These are phyloP conservation scores for Drosophila ficusphila DNA, from an alignment of 1,140 invertebrate genomes.

Conservation along the genomic window DNA sequence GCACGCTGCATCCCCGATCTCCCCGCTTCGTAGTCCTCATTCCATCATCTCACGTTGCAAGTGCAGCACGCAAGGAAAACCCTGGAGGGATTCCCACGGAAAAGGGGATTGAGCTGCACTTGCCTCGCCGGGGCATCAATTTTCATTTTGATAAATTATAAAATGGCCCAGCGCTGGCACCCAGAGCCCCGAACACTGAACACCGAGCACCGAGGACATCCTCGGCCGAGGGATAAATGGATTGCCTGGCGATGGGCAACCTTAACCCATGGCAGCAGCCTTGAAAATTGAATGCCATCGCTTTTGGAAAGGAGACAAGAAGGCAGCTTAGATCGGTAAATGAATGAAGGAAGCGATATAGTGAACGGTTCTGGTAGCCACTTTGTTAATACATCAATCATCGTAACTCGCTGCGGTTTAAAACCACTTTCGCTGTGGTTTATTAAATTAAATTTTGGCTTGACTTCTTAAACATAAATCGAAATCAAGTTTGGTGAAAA, in stretches of 20 bases:
- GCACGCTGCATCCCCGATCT: conserved; percentile 45
- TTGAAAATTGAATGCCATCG: conserved; percentile 43
- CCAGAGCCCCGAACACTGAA: conserved; percentile 10
- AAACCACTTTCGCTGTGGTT: conserved; percentile 31
- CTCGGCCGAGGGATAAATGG: conserved; percentile 53
- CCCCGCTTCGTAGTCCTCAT: background rate
- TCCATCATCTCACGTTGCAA: background rate
- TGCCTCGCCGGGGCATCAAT: conserved; percentile 65
- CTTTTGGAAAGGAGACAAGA: background rate
- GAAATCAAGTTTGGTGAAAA: background rate
- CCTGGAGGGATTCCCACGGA: background rate
- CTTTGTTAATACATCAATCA: conserved; percentile 41
- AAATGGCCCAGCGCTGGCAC: conserved; percentile 60
- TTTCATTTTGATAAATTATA: conserved; percentile 83
- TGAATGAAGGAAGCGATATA: conserved; percentile 7
- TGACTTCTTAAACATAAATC: background rate
- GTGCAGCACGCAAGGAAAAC: conserved; percentile 34
- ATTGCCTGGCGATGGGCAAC: conserved; percentile 48
- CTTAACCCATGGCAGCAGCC: conserved; percentile 55
- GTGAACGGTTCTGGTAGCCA: background rate
- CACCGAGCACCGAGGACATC: conserved; percentile 23
- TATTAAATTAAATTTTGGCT: conserved; percentile 21
- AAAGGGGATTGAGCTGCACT: conserved; percentile 52
- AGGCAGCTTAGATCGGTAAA: conserved; percentile 41
- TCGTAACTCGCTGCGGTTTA: conserved; percentile 9